A percentile compares a stretch with the other conserved stretches of the same genome.
phyloP scores from a whole-genome alignment of 1,140 invertebrate genomes.

The Plutomurus gul region DNA sequence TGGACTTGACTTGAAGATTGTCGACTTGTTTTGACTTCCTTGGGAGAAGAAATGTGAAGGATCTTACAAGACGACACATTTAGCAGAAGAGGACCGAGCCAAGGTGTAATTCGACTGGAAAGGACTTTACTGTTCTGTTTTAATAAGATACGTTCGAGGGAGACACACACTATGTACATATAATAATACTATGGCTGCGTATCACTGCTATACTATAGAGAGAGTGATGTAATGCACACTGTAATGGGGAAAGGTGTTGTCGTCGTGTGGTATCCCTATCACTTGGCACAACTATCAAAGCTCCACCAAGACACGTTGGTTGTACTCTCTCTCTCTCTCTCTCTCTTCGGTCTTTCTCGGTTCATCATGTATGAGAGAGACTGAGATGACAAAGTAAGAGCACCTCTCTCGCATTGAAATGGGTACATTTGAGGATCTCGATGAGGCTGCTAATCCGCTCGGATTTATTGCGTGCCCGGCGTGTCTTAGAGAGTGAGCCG shows the following conservation, averaged over 20 bases:
- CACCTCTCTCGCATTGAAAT: constrained; percentile 51
- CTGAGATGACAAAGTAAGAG: constrained; percentile 47
- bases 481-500: constrained; percentile 17
- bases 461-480: constrained; percentile 47
- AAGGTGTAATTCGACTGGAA: not conserved
- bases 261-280: not conserved
- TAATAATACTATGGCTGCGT: not conserved
- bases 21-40: not conserved
- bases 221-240: not conserved
- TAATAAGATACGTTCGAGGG: too few relatives aligned
- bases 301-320: too few relatives aligned
- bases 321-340: too few relatives aligned
- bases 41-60: not conserved
- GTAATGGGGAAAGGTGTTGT: not conserved
- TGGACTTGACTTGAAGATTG: not conserved
- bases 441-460: constrained; percentile 45
- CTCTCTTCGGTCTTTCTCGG: not conserved
- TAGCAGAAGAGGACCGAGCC: not conserved
- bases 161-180: too few relatives aligned
- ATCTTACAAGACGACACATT: not conserved
- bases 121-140: not conserved
- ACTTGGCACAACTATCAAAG: not conserved
- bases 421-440: constrained; percentile 41
- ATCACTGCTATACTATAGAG: not conserved
- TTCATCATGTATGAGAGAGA: constrained; percentile 12